phyloP scores from a whole-genome alignment of 2,113 vertebrate genomes.

The Myotis davidii region DNA sequence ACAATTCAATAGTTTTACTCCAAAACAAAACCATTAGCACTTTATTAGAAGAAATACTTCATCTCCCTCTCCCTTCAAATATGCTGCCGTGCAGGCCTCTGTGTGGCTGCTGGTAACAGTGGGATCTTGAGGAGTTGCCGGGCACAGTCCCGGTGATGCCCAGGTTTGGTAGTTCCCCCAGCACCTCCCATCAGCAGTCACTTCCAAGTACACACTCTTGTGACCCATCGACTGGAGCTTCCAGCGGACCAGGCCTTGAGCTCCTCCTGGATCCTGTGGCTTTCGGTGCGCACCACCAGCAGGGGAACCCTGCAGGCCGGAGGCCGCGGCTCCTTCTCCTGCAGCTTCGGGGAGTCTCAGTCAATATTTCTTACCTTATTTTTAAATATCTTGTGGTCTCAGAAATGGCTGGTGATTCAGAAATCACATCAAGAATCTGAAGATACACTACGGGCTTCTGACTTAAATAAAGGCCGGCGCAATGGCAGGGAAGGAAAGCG shows the following conservation, averaged over 20 bases:
- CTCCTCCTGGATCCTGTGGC: slow-evolving; percentile 73
- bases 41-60: slow-evolving; percentile 76
- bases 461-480: slow-evolving; percentile 62
- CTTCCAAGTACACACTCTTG: slow-evolving; percentile 89
- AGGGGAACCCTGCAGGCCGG: slow-evolving; percentile 63
- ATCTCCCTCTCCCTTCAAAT: slow-evolving; percentile 14
- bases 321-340: not conserved
- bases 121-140: slow-evolving; percentile 93
- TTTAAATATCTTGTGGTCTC: slow-evolving; percentile 51
- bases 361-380: slow-evolving; percentile 71
- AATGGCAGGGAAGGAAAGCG: slow-evolving; percentile 59
- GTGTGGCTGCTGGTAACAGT: slow-evolving; percentile 80
- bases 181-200: slow-evolving; percentile 90
- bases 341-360: slow-evolving; percentile 57
- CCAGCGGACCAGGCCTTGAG: slow-evolving; percentile 78
- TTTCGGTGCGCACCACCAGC: slow-evolving; percentile 11
- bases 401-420: slow-evolving; percentile 68
- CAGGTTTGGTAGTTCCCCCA: slow-evolving; percentile 95
- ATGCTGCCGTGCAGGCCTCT: slow-evolving; percentile 85
- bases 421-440: slow-evolving; percentile 75
- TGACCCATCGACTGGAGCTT: slow-evolving; percentile 89
- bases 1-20: slow-evolving; percentile 71
- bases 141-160: slow-evolving; percentile 91
- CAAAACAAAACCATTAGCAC: slow-evolving; percentile 67
- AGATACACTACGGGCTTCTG: slow-evolving; percentile 65